Percentiles rank a stretch among this genome's conserved stretches.
Conservation (phyloP, 2,888 invertebrate species). For the Oscheius sp. region DNA sequence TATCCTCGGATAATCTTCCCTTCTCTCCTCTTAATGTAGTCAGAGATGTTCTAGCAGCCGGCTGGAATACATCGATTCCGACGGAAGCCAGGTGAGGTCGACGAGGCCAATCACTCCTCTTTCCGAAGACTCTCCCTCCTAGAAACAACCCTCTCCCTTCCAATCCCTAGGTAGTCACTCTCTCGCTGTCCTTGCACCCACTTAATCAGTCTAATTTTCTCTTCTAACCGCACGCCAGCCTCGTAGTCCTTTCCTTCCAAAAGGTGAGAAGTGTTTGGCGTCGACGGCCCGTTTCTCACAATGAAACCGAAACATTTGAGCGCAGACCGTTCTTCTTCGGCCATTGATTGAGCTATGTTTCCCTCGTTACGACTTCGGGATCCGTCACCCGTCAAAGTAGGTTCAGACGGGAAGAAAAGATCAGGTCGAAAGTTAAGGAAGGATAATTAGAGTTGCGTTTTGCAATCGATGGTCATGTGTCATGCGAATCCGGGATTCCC, state of each 20-base stretch:
- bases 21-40: constrained; percentile 19
- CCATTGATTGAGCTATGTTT: neutral
- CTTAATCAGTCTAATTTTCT: constrained; percentile 30
- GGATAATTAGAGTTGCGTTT: constrained; percentile 7
- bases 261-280: neutral
- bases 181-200: constrained; percentile 21
- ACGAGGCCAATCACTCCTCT: constrained; percentile 14
- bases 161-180: neutral
- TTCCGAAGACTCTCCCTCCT: neutral
- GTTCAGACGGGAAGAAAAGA: neutral
- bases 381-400: neutral
- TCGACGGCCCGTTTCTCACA: neutral
- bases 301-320: neutral
- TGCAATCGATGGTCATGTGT: constrained; percentile 14
- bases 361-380: neutral
- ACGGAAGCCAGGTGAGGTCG: constrained; percentile 25
- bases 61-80: constrained; percentile 26
- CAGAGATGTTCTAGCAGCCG: constrained; percentile 11
- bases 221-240: constrained; percentile 9
- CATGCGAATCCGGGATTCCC: constrained; percentile 25
- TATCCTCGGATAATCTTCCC: neutral
- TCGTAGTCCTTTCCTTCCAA: neutral
- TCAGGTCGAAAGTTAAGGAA: neutral
- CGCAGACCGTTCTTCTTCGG: neutral
- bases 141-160: neutral